phyloP scores from a whole-genome alignment of 2,888 invertebrate genomes.

The Liposcelis brunnea region DNA sequence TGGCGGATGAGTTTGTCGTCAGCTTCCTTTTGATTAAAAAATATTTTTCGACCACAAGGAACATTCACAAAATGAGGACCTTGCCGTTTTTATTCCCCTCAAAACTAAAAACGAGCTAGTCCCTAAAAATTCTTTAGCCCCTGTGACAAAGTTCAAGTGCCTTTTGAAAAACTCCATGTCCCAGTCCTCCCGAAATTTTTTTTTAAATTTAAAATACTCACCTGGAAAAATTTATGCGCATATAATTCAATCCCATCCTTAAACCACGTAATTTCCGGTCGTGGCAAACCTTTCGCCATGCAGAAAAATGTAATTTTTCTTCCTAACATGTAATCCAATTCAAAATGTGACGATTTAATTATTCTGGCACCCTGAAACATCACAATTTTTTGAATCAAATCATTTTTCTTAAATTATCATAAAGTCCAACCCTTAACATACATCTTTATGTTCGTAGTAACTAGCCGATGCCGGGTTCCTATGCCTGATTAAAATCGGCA shows the following conservation, averaged over 20 bases:
- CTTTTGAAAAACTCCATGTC: no score
- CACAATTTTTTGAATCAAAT: constrained; percentile 1
- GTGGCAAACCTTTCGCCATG: constrained; percentile 49
- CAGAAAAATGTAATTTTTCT: constrained; percentile 61
- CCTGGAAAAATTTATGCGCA: constrained; percentile 50
- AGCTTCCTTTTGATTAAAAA: no score
- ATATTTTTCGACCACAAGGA: no score
- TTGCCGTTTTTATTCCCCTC: no score
- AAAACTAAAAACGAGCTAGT: no score
- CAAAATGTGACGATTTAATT: constrained; percentile 50
- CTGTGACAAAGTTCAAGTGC: no score
- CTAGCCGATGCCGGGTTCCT: constrained; percentile 36
- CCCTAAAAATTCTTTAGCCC: no score
- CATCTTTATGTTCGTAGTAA: constrained; percentile 47
- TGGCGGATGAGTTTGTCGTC: no score
- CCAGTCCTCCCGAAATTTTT: no score
- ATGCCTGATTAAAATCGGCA: constrained; percentile 37
- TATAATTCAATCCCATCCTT: constrained; percentile 62
- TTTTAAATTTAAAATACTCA: constrained; percentile 19
- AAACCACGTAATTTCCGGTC: constrained; percentile 60
- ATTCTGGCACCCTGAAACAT: constrained; percentile 46
- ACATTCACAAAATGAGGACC: no score
- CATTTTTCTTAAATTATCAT: background rate
- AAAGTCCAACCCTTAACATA: constrained; percentile 18
- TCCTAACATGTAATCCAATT: constrained; percentile 53